Percentiles rank a stretch among this genome's conserved stretches.
These are phyloP conservation scores for Cynodonichthys magdalenae DNA, from an alignment of 2,797 vertebrate genomes.

Conservation along the genomic window DNA sequence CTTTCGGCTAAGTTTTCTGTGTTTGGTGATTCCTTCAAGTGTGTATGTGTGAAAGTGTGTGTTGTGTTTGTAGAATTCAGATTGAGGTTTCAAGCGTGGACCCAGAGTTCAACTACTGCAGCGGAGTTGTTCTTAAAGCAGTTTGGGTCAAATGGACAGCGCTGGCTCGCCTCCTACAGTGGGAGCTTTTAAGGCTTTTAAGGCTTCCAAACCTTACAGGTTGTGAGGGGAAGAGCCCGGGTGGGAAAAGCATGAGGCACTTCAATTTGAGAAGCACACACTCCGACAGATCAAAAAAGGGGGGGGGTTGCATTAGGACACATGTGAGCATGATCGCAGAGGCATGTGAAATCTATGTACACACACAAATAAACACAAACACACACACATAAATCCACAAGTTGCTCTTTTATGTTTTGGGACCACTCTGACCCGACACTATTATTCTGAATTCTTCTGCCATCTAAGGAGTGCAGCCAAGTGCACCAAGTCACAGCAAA, in stretches of 20 bases:
- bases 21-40: conserved; percentile 6
- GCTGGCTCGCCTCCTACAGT: conserved; percentile 31
- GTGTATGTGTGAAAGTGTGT: not conserved
- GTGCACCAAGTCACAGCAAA: conserved; percentile 13
- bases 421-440: conserved; percentile 7
- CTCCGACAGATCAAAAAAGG: conserved; percentile 55
- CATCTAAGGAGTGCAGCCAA: conserved; percentile 34
- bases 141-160: conserved; percentile 50
- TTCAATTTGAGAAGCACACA: conserved; percentile 41
- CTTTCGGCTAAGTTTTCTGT: conserved; percentile 40
- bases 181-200: conserved; percentile 67
- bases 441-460: conserved; percentile 30
- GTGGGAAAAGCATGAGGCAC: conserved; percentile 47
- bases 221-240: conserved; percentile 39
- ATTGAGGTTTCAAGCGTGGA: conserved; percentile 12
- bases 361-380: not conserved
- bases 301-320: conserved; percentile 39
- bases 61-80: conserved; percentile 8
- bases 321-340: conserved; percentile 24
- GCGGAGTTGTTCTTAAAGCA: conserved; percentile 41
- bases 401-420: conserved; percentile 21
- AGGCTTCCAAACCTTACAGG: conserved; percentile 36
- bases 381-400: conserved; percentile 16
- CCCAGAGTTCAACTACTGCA: conserved; percentile 25
- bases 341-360: conserved; percentile 14